phyloP scores from a whole-genome alignment of 2,113 vertebrate species.

The Nematolebias whitei region DNA sequence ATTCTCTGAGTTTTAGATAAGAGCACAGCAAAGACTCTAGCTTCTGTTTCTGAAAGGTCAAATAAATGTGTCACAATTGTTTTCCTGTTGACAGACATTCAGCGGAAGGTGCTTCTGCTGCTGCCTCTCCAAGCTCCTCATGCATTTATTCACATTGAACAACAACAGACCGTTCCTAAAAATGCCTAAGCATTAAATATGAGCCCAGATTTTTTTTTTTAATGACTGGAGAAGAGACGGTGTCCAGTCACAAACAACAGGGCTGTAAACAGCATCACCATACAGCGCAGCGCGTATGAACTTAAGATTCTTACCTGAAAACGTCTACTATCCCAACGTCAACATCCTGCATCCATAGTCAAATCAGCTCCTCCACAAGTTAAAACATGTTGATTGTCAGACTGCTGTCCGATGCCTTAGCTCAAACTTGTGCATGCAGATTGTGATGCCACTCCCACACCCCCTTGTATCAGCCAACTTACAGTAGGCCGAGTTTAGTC shows the following conservation, averaged over 20 bases:
- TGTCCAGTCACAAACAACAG: background rate
- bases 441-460: slow-evolving; percentile 48
- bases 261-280: background rate
- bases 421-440: slow-evolving; percentile 35
- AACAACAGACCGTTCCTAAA: background rate
- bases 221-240: background rate
- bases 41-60: slow-evolving; percentile 15
- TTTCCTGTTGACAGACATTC: background rate
- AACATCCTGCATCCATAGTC: slow-evolving; percentile 54
- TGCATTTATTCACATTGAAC: background rate
- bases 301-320: slow-evolving; percentile 57
- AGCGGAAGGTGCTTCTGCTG: background rate
- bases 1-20: slow-evolving; percentile 12
- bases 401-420: slow-evolving; percentile 9
- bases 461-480: slow-evolving; percentile 31
- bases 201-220: slow-evolving; percentile 11
- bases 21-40: background rate
- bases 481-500: slow-evolving; percentile 54
- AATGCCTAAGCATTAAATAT: background rate
- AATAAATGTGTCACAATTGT: background rate
- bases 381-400: slow-evolving; percentile 24
- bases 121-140: too few species aligned
- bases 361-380: slow-evolving; percentile 48
- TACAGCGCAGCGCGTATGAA: background rate
- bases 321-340: slow-evolving; percentile 49